phyloP scores from a whole-genome alignment of 2,888 invertebrate species.

The Meteorus cinctellus region DNA sequence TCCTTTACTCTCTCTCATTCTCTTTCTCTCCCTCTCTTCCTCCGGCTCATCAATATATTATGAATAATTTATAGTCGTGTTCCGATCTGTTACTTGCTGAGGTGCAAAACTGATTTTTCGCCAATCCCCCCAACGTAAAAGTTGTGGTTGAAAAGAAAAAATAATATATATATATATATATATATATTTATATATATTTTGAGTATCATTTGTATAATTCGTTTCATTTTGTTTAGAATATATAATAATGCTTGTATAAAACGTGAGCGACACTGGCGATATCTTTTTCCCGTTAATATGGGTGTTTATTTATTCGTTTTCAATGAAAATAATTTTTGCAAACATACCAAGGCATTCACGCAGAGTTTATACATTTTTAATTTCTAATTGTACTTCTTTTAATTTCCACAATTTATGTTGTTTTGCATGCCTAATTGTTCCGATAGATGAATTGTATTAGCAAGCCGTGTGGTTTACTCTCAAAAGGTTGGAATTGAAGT shows the following conservation, averaged over 20 bases:
- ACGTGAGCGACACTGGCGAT: slow-evolving; percentile 9
- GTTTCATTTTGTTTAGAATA: not conserved
- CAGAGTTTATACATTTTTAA: not conserved
- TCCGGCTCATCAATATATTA: not conserved
- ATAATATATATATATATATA: not conserved
- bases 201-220: slow-evolving; percentile 1
- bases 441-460: not conserved
- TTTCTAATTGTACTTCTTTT: not conserved
- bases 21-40: too few species aligned
- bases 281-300: not conserved
- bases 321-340: not conserved
- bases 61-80: not conserved
- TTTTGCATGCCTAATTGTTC: not conserved
- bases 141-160: not conserved
- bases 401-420: not conserved
- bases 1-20: too few species aligned
- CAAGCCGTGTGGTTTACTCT: slow-evolving; percentile 29
- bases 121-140: not conserved
- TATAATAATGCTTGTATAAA: slow-evolving; percentile 22
- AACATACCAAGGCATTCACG: slow-evolving; percentile 11
- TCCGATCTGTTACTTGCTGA: not conserved
- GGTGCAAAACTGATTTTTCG: not conserved
- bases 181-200: not conserved
- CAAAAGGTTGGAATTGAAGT: not conserved
- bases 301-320: slow-evolving; percentile 6